Base-by-base conservation (phyloP, 2,113 vertebrate genomes). In the Rhizomys pruinosus region DNA sequence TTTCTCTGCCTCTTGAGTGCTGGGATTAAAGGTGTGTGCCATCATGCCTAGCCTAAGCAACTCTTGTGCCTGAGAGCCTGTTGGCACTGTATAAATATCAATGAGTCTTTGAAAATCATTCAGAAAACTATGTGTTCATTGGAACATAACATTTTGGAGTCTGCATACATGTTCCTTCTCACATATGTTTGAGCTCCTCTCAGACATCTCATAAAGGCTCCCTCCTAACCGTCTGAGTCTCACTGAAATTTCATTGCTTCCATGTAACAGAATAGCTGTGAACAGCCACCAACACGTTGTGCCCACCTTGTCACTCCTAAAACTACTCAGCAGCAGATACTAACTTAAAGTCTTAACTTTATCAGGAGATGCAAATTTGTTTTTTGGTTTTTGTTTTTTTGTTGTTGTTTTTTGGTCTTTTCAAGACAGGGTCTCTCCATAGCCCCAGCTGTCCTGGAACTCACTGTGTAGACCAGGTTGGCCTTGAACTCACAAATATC, bases 111-210 rank as follows among this genome's bases (percentile, higher is more conserved):
- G 34, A 25, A 81, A 86, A 34, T 7, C 29, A 63, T 2, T 2
- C 12, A 52, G 27, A 17, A 64, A 59, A 44, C 25, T 84, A 4
- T 17, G 10, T 55, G 22, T 68, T n/a, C 55, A 15, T 5, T 39
- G 37, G n/a, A 52, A 15, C 2, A 47, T 32, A 17, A 4, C 7
- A 42, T 81, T 1, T 42, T 20, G 6, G 34, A 73, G 11, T 55
- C 57, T 57, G 0, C 7, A 2, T 1, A 29, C 29, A 7, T 6
- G 1, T 52, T 72, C 32, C 9, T n/a, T 68, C 15, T 32, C 37
- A 32, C 25, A 32, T 9, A 5, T 25, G 34, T 1, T 16, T 55
- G 32, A 13, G 15, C 32, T 39, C 5, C n/a, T 81, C 52, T 52
- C 12, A n/a, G 12, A 17, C 34, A 4, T 87, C 44, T 68, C 34